These are phyloP conservation scores for Regulus satrapa DNA, from an alignment of 2,113 vertebrate species.

Conservation along the genomic window DNA sequence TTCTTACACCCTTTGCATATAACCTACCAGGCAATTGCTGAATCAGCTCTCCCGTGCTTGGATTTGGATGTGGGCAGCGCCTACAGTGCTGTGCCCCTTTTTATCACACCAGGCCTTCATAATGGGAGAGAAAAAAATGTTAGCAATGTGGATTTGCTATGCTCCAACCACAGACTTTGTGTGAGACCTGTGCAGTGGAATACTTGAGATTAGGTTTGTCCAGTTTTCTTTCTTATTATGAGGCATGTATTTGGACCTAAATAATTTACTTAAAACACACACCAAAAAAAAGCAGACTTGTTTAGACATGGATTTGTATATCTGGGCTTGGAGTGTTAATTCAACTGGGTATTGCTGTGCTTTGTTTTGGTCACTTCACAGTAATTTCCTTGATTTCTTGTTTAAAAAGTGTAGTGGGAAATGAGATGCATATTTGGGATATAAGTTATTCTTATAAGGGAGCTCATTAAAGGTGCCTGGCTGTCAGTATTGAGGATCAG, in stretches of 20 bases:
- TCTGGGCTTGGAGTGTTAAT: background rate
- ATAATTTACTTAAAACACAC: background rate
- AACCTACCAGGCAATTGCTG: background rate
- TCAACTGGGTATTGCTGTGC: background rate
- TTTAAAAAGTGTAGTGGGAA: background rate
- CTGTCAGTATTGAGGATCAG: background rate
- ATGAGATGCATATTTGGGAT: background rate
- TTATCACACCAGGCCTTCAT: background rate
- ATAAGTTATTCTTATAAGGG: background rate
- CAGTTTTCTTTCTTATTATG: background rate
- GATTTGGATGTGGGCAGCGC: background rate
- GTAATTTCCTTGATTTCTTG: background rate
- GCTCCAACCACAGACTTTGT: background rate
- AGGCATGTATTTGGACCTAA: accelerated
- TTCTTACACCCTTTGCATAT: background rate
- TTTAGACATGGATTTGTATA: background rate
- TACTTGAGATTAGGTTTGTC: background rate
- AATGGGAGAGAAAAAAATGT: background rate
- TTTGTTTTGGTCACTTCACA: background rate
- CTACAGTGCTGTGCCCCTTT: background rate
- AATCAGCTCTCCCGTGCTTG: background rate
- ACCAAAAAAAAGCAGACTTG: background rate
- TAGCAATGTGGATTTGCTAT: background rate
- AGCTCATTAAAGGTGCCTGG: background rate
- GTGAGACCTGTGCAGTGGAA: background rate